A percentile compares a stretch with the other conserved stretches of the same genome.
Conservation (phyloP, 2,113 vertebrate genomes). For the Tor tambroides region DNA sequence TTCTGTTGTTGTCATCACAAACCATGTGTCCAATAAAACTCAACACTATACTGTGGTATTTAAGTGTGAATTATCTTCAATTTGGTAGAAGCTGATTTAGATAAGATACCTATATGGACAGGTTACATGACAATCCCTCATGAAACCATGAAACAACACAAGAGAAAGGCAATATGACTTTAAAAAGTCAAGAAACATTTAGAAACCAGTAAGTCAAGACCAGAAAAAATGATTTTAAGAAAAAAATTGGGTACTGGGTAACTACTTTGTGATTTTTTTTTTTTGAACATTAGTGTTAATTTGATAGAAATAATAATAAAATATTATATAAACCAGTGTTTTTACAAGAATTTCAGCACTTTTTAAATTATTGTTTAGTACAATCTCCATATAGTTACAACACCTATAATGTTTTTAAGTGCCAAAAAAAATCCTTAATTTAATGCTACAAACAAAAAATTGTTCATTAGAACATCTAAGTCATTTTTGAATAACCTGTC, state of each 20-base stretch:
- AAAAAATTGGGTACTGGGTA: background rate
- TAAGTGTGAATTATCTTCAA: background rate
- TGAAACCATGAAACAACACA: background rate
- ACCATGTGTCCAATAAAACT: too few relatives aligned
- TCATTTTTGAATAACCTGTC: background rate
- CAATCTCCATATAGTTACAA: background rate
- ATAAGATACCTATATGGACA: background rate
- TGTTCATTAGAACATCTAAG: too few relatives aligned
- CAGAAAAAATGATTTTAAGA: background rate
- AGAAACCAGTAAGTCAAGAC: background rate
- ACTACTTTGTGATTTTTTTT: too few relatives aligned
- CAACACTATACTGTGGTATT: background rate
- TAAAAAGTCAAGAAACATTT: too few relatives aligned
- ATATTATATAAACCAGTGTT: too few relatives aligned
- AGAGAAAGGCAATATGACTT: background rate
- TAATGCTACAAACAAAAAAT: too few relatives aligned
- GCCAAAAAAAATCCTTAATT: too few relatives aligned
- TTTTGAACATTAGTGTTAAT: too few relatives aligned
- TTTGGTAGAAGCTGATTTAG: background rate
- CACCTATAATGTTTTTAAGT: background rate
- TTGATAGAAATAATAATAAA: too few relatives aligned
- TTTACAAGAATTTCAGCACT: background rate
- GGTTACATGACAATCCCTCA: background rate
- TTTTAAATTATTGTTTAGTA: background rate
- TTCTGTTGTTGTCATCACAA: background rate